Percentiles rank a stretch among this genome's conserved stretches.
These are phyloP conservation scores for Phrynosoma platyrhinos DNA, from an alignment of 2,113 vertebrate genomes.

Conservation along the genomic window DNA sequence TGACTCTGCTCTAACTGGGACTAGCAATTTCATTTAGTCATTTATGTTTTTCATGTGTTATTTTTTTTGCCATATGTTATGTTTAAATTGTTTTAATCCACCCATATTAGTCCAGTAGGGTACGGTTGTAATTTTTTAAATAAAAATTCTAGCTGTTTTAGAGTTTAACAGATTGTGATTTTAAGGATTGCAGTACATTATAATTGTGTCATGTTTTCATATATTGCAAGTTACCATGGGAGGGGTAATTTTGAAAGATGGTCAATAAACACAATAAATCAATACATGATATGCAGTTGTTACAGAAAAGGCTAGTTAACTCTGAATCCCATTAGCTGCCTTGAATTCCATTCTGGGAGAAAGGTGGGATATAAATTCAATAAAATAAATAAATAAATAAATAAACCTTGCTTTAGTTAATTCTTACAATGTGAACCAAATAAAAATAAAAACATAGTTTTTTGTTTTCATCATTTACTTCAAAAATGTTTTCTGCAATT, in stretches of 20 bases:
- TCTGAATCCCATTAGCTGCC: no score
- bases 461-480: background rate
- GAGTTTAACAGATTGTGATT: background rate
- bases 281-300: background rate
- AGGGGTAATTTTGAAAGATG: background rate
- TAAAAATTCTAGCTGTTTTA: background rate
- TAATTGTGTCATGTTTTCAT: background rate
- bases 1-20: no score
- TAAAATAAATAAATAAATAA: no score
- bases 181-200: background rate
- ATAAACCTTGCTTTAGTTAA: no score
- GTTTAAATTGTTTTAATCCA: background rate
- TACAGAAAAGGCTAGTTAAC: background rate
- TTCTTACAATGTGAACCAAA: background rate
- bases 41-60: no score
- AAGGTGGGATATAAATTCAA: no score
- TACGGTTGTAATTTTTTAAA: no score
- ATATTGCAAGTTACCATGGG: background rate
- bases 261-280: background rate
- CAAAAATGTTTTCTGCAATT: slow-evolving; percentile 2
- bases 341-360: no score
- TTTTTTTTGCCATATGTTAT: background rate
- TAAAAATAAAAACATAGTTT: background rate
- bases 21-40: no score
- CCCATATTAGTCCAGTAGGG: background rate